phyloP scores from a whole-genome alignment of 2,797 vertebrate species.

The Gorsachius magnificus region DNA sequence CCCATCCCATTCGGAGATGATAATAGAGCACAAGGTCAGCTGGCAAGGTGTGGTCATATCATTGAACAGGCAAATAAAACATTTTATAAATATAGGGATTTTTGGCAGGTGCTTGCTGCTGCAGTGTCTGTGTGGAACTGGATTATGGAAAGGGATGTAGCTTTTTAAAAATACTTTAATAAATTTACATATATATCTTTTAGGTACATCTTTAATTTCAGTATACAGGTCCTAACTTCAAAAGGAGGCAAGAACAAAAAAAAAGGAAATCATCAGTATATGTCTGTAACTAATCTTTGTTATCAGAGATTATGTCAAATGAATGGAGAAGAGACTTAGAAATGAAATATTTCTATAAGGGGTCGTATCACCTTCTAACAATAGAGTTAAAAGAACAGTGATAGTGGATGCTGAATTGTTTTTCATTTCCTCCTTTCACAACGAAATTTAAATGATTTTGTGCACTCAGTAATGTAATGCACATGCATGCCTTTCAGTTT shows the following conservation, averaged over 20 bases:
- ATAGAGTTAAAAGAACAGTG: neutral
- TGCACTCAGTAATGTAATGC: neutral
- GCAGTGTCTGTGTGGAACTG: neutral
- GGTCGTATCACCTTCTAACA: neutral
- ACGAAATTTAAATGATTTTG: neutral
- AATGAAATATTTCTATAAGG: neutral
- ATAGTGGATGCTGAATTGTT: neutral
- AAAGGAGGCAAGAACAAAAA: neutral
- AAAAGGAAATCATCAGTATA: neutral
- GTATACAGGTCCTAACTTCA: neutral
- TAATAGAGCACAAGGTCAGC: neutral
- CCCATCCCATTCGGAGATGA: rapidly evolving
- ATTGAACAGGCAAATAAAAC: neutral
- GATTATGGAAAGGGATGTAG: neutral
- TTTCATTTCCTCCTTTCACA: neutral
- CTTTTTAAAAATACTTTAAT: neutral
- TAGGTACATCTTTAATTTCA: neutral
- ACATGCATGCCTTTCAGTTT: neutral
- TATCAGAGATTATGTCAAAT: neutral
- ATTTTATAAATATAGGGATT: neutral
- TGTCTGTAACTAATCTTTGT: neutral
- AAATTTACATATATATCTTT: neutral
- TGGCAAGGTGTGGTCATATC: neutral
- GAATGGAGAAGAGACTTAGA: neutral
- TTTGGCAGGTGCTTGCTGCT: neutral